Evolutionary conservation across 2,797 vertebrate species (phyloP).

Genomic region (Phrynocephalus guinanensis): DNA sequence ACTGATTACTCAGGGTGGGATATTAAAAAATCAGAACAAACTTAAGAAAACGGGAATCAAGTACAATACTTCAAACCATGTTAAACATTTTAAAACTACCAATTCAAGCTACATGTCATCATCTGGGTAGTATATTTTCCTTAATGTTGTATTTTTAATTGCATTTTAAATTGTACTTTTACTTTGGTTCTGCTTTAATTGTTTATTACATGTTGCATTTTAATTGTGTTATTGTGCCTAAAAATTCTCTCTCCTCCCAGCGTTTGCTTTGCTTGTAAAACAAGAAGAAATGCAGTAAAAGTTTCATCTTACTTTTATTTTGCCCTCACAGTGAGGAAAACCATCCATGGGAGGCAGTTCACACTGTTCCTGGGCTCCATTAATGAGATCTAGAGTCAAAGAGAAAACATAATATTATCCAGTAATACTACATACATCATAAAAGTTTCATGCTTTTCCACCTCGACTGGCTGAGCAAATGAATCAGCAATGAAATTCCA

Average conservation of each 20-base stretch:
- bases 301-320: constrained; percentile 88
- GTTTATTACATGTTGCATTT: too few relatives aligned
- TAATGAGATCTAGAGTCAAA: constrained; percentile 90
- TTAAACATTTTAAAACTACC: too few relatives aligned
- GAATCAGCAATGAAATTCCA: neutral
- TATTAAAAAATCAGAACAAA: too few relatives aligned
- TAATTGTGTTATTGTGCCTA: neutral
- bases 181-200: too few relatives aligned
- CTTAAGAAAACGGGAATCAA: too few relatives aligned
- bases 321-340: constrained; percentile 97
- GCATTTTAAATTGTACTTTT: too few relatives aligned
- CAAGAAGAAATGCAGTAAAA: neutral
- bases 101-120: too few relatives aligned
- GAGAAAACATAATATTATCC: constrained; percentile 52
- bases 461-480: constrained; percentile 26
- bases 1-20: too few relatives aligned
- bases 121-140: too few relatives aligned
- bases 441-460: constrained; percentile 41
- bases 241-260: too few relatives aligned
- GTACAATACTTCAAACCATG: too few relatives aligned
- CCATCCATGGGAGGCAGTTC: constrained; percentile 96
- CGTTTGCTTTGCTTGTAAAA: neutral
- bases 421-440: constrained; percentile 42
- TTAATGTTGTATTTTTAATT: too few relatives aligned
- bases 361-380: constrained; percentile 98